Evolutionary conservation across 2,113 vertebrate species (phyloP).

Genomic region (Camelus dromedarius): DNA sequence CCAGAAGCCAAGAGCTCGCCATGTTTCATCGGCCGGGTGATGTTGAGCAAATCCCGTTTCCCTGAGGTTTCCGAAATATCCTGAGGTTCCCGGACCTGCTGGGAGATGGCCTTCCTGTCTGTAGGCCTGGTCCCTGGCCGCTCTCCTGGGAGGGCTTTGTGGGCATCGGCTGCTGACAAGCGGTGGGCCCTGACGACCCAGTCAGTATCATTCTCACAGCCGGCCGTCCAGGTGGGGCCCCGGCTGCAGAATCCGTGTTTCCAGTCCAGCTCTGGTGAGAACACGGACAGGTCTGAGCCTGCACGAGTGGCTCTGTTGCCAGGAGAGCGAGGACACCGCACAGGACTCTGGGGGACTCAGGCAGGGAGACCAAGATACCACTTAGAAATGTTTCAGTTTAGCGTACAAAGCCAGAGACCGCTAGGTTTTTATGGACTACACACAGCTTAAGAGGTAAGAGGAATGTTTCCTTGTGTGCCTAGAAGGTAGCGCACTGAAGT

Average conservation of each 20-base stretch:
- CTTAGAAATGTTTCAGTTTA: background rate
- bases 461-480: background rate
- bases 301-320: background rate
- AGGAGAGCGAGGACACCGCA: too few species aligned
- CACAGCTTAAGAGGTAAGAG: background rate
- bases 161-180: too few species aligned
- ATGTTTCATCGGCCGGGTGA: background rate
- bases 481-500: background rate
- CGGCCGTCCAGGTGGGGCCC: background rate
- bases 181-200: background rate
- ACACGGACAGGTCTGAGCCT: background rate
- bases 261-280: background rate
- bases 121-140: background rate
- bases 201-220: background rate
- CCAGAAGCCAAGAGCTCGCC: background rate
- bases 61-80: background rate
- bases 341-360: background rate
- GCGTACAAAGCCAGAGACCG: background rate
- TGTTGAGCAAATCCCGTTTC: background rate
- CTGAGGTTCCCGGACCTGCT: background rate
- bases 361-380: background rate
- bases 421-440: background rate
- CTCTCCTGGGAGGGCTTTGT: background rate
- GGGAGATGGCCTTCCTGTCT: background rate
- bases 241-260: too few species aligned